Base-by-base conservation (phyloP, 2,113 vertebrate genomes). In the Antigone vipio region DNA sequence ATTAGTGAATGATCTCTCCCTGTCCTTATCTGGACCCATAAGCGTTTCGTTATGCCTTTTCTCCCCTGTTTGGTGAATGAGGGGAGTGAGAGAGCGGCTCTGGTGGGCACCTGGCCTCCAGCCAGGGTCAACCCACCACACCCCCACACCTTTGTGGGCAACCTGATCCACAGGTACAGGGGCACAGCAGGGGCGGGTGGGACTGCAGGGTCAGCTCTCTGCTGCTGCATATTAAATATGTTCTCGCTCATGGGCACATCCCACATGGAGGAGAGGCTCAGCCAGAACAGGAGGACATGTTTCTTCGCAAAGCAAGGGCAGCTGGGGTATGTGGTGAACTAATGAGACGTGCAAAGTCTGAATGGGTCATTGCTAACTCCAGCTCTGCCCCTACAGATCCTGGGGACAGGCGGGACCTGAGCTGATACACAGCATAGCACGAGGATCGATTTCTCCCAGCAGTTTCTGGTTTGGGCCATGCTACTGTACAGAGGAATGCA, bases 121-220 rank as follows among this genome's bases (percentile, higher is more conserved):
- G 38, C 38, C 38, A 38, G 38, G 38, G 9, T 38, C 38, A 38
- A 38, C 38, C 38, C 38, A 38, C 38, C 38, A 38, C 38, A 38
- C 44, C 44, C 44, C 35, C 53, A 38, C n/a, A 3, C 9, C 73
- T 12, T 34, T 19, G 23, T 55, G 26, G n/a, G 52, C 38, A 87
- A 42, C 27, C 8, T 0, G 0, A 18, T 17, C 19, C 6, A 1
- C 26, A 27, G n/a, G n/a, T 30, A 29, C 23, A 59, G 66, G 42
- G 73, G 9, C 27, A 38, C 4, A 8, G 32, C 2, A 12, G 17
- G 23, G 20, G 12, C 2, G 30, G 34, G 53, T 56, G 63, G 58
- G 50, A 9, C n/a, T 32, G 50, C 30, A 49, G n/a, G 15, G 4
- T 30, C 53, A 34, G 3, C 23, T 59, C 23, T n/a, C 55, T 88